A percentile compares a stretch with the other conserved stretches of the same genome.
Evolutionary conservation across 2,797 vertebrate species (phyloP).

Genomic region (Kryptopterus vitreolus): DNA sequence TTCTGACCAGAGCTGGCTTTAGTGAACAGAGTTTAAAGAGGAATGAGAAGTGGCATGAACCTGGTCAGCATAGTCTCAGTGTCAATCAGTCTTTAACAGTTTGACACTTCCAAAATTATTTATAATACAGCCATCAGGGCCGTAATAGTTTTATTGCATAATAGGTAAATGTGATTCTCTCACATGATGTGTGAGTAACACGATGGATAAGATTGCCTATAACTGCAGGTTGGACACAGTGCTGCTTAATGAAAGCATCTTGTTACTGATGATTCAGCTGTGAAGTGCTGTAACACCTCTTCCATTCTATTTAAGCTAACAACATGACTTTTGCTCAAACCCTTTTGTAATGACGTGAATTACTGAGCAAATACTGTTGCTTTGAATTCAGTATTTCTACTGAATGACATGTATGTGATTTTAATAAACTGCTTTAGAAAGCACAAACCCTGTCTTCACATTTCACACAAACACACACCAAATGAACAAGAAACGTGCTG

Average conservation of each 20-base stretch:
- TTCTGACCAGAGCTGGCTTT: background rate
- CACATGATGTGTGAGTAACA: background rate
- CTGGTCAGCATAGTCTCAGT: background rate
- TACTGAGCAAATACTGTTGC: background rate
- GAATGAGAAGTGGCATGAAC: background rate
- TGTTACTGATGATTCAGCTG: background rate
- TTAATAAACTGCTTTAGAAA: background rate
- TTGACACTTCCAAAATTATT: background rate
- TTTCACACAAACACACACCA: background rate
- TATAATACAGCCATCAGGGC: no score
- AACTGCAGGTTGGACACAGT: background rate
- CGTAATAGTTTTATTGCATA: background rate
- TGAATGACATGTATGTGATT: background rate
- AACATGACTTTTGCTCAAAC: background rate
- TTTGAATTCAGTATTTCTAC: background rate
- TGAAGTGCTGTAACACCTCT: background rate
- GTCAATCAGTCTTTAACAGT: background rate
- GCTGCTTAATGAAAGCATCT: constrained; percentile 1
- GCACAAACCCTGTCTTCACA: no score
- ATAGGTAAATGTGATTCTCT: background rate
- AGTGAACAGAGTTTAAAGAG: background rate
- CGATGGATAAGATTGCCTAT: background rate
- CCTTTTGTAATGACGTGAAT: background rate
- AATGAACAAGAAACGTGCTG: background rate
- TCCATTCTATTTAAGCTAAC: background rate